Conservation (phyloP, 2,888 invertebrate species). For the Drosophila anomelani region DNA sequence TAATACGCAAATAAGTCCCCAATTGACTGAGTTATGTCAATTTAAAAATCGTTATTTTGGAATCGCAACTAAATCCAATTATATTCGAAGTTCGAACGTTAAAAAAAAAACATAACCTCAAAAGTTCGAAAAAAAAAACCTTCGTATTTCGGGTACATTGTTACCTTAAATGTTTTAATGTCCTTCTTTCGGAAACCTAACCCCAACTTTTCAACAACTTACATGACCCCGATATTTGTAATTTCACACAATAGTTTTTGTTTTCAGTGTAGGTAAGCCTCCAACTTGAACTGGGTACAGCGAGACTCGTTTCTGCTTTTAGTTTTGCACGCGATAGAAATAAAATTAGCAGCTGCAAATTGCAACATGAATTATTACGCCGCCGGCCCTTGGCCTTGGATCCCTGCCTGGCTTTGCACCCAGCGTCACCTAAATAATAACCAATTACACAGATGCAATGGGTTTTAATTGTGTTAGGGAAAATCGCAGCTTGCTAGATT, state of each 20-base stretch:
- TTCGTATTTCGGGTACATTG: too few relatives aligned
- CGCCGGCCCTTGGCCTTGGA: slow-evolving; percentile 23
- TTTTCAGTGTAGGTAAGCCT: slow-evolving; percentile 43
- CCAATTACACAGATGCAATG: slow-evolving; percentile 38
- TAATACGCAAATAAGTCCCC: too few relatives aligned
- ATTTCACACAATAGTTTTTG: background rate
- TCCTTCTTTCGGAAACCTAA: too few relatives aligned
- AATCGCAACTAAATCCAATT: too few relatives aligned
- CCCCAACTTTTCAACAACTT: too few relatives aligned
- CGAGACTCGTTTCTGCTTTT: slow-evolving; percentile 17
- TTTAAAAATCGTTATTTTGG: too few relatives aligned
- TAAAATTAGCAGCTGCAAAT: slow-evolving; percentile 62
- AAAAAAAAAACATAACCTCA: too few relatives aligned
- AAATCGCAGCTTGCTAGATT: background rate
- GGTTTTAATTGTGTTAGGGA: slow-evolving; percentile 28
- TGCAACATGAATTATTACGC: slow-evolving; percentile 61
- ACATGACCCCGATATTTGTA: too few relatives aligned
- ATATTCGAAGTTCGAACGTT: too few relatives aligned
- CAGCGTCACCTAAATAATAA: slow-evolving; percentile 4
- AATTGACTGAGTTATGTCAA: too few relatives aligned
- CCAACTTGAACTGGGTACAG: slow-evolving; percentile 65
- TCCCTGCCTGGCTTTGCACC: background rate
- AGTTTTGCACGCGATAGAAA: slow-evolving; percentile 52
- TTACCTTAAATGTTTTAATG: too few relatives aligned
- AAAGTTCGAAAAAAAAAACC: too few relatives aligned